Conservation (phyloP, 2,113 vertebrate species). For the Tauraco erythrolophus region DNA sequence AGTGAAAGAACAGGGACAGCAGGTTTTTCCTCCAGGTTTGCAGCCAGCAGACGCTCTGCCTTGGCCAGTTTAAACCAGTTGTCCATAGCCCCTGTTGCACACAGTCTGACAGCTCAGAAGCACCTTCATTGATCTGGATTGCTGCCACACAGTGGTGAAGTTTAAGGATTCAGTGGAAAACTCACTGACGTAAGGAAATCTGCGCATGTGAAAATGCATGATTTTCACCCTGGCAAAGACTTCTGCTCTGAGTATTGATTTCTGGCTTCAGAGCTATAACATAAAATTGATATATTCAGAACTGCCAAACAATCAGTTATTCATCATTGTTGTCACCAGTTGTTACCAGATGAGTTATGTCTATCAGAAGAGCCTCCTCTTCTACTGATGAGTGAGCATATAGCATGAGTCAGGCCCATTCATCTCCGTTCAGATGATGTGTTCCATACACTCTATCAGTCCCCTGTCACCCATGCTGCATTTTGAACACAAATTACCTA, state of each 20-base stretch:
- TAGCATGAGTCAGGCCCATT: slow-evolving; percentile 14
- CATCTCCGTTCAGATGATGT: slow-evolving; percentile 22
- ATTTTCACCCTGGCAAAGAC: neutral
- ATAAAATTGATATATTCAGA: neutral
- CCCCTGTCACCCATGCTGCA: slow-evolving; percentile 52
- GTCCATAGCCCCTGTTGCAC: neutral
- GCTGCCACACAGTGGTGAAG: neutral
- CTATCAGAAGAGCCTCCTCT: slow-evolving; percentile 7
- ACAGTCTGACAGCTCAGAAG: neutral
- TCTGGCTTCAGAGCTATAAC: neutral
- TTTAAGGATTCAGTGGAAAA: neutral
- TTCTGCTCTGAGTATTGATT: neutral
- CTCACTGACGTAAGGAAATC: neutral
- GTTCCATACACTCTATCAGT: slow-evolving; percentile 1
- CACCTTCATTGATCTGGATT: neutral
- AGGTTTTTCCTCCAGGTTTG: neutral
- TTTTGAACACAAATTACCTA: slow-evolving; percentile 81
- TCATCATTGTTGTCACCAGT: neutral
- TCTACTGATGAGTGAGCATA: neutral
- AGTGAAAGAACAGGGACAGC: neutral
- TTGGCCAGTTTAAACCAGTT: neutral
- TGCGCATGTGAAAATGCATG: neutral
- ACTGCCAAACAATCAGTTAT: neutral
- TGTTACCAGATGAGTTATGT: slow-evolving; percentile 18
- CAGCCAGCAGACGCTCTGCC: neutral